Percentiles rank a stretch among this genome's conserved stretches.
Evolutionary conservation across 2,888 invertebrate species (phyloP).

Genomic region (Callyntrura sp.): DNA sequence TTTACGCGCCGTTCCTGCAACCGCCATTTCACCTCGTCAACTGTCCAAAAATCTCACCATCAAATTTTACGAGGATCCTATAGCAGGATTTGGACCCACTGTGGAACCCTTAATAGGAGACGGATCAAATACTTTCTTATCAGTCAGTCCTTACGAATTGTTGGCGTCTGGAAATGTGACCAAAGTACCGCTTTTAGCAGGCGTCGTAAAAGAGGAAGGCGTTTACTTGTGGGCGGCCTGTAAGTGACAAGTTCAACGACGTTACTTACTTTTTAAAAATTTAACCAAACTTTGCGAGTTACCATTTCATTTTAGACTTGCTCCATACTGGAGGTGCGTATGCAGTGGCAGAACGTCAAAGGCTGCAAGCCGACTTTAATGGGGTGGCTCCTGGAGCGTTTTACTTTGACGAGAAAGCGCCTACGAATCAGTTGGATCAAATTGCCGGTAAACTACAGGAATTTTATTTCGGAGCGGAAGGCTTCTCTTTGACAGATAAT

Average conservation of each 20-base stretch:
- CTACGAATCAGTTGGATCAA: constrained; percentile 28
- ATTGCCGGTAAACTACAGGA: constrained; percentile 58
- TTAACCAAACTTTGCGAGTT: no score
- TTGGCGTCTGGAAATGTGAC: constrained; percentile 68
- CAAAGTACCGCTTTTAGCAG: constrained; percentile 63
- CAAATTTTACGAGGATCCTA: constrained; percentile 68
- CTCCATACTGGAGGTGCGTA: neutral
- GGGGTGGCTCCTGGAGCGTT: constrained; percentile 67
- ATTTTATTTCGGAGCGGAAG: constrained; percentile 65
- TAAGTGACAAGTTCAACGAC: neutral
- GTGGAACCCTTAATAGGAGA: constrained; percentile 60
- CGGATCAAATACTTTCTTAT: constrained; percentile 40
- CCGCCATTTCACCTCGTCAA: constrained; percentile 8
- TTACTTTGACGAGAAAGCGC: constrained; percentile 68
- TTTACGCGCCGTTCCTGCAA: constrained; percentile 40
- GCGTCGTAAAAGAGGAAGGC: constrained; percentile 68
- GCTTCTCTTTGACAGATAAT: constrained; percentile 45
- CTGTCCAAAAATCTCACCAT: constrained; percentile 6
- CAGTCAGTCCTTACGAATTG: constrained; percentile 62
- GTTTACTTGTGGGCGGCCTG: constrained; percentile 67
- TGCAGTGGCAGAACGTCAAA: constrained; percentile 14
- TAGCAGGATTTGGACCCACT: constrained; percentile 73
- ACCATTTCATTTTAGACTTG: neutral
- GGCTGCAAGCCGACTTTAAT: constrained; percentile 60
- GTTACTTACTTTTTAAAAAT: no score